Conservation (phyloP, 2,888 invertebrate genomes). For the Drepanosiphum platanoidis region DNA sequence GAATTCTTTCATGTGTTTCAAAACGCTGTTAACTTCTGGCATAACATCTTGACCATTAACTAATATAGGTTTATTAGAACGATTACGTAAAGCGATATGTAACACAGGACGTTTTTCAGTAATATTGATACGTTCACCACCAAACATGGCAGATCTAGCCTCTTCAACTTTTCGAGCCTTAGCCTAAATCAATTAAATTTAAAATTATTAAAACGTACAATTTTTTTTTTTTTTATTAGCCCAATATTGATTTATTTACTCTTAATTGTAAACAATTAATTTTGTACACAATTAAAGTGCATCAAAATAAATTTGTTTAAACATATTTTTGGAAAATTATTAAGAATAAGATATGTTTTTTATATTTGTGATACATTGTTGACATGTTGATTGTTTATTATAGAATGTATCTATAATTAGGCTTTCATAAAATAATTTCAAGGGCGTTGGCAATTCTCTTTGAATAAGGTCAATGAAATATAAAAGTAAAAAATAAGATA, state of each 20-base stretch:
- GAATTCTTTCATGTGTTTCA: conserved; percentile 95
- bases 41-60: conserved; percentile 91
- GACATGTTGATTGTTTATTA: not conserved
- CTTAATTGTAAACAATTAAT: not conserved
- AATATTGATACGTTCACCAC: conserved; percentile 95
- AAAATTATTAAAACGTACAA: not conserved
- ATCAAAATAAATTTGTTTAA: not conserved
- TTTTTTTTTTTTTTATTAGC: not conserved
- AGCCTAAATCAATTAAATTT: conserved; percentile 68
- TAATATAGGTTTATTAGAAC: conserved; percentile 78
- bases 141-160: conserved; percentile 90
- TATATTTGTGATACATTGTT: not conserved
- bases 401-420: not conserved
- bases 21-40: conserved; percentile 89
- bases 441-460: conserved; percentile 7
- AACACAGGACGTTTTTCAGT: conserved; percentile 96
- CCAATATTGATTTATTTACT: not conserved
- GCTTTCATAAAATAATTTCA: conserved; percentile 12
- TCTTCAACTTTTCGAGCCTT: conserved; percentile 82
- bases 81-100: conserved; percentile 92
- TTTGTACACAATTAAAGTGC: not conserved
- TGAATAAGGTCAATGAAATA: conserved; percentile 3
- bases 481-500: not conserved
- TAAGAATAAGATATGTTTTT: not conserved
- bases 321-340: not conserved